Evolutionary conservation across 1,140 invertebrate species (phyloP).

Genomic region (Euwallacea similis): DNA sequence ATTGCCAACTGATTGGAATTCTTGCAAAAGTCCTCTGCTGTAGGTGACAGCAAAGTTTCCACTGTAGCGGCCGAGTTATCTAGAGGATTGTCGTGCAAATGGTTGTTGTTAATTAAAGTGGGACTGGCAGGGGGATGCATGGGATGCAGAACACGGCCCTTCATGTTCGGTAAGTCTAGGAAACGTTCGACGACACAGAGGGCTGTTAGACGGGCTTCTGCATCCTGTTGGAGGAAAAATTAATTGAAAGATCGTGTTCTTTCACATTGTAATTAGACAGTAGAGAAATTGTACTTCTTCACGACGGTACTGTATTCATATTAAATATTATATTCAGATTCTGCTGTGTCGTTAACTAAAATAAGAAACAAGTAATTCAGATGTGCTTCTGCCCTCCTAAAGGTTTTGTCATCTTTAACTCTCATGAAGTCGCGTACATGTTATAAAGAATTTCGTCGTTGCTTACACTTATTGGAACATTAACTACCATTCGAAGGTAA

Average conservation of each 20-base stretch:
- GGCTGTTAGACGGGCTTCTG: slow-evolving; percentile 87
- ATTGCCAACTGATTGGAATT: slow-evolving; percentile 57
- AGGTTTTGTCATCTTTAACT: no score
- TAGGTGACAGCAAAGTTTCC: slow-evolving; percentile 56
- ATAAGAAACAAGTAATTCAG: no score
- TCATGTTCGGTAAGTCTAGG: slow-evolving; percentile 69
- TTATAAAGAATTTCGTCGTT: no score
- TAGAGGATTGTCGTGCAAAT: slow-evolving; percentile 48
- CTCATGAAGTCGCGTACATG: no score
- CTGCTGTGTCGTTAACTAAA: no score
- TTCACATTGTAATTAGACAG: not conserved
- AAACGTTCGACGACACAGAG: slow-evolving; percentile 88
- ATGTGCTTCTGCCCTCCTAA: no score
- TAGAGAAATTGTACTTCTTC: not conserved
- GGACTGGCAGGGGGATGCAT: slow-evolving; percentile 50
- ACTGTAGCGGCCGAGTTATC: slow-evolving; percentile 51
- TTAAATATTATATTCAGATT: no score
- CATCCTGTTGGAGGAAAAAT: slow-evolving; percentile 63
- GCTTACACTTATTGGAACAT: no score
- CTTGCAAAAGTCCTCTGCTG: slow-evolving; percentile 56
- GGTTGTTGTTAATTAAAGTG: slow-evolving; percentile 51
- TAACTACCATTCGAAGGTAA: no score
- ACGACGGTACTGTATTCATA: no score
- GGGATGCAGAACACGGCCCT: slow-evolving; percentile 47
- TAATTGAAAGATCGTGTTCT: not conserved